Evolutionary conservation across 2,888 invertebrate species (phyloP), one percentile per base, ranked within the genome.

Genomic region (Perithous albicinctus): DNA sequence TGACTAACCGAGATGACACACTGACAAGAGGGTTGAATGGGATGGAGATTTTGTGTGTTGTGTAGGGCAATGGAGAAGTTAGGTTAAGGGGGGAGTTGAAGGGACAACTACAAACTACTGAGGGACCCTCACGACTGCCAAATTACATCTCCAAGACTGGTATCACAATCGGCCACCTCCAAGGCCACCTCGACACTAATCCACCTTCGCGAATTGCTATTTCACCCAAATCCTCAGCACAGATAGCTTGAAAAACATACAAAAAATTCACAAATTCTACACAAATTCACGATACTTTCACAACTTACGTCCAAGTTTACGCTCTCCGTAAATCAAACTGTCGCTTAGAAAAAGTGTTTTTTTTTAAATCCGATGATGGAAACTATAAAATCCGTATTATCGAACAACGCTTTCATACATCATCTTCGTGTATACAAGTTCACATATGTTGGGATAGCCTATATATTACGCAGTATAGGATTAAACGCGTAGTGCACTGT

Each of bases 21-120:
- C 51, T 51, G 12, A 23, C 5, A 51, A 51, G 10, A 0, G 23
- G 0, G 29, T n/a, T 38, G 46, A 69, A 23, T 20, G 48, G 61
- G 75, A 48, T 38, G 51, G 0, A 8, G 61, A 70, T 54, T 51
- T 41, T 23, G 74, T 23, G 41, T 26, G 10, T 56, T 8, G 56
- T n/a, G n/a, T n/a, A n/a, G 59, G 75, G 56, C 63, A 59, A 61
- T 38, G 73, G 38, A 67, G 77, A 35, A 69, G 72, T 61, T 80
- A 59, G 81, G 84, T 76, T 12, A 41, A 41, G 80, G 66, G 78
- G 80, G 83, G 81, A 73, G 63, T 72, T 72, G 86, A 84, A 84
- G 89, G 87, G 83, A 84, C 83, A 87, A 90, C 92, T 92, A 92
- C 92, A 92, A 92, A 92, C 92, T 92, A 92, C 92, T 88, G 87